Base-by-base conservation (phyloP, 2,113 vertebrate genomes). In the Coreoperca whiteheadi region DNA sequence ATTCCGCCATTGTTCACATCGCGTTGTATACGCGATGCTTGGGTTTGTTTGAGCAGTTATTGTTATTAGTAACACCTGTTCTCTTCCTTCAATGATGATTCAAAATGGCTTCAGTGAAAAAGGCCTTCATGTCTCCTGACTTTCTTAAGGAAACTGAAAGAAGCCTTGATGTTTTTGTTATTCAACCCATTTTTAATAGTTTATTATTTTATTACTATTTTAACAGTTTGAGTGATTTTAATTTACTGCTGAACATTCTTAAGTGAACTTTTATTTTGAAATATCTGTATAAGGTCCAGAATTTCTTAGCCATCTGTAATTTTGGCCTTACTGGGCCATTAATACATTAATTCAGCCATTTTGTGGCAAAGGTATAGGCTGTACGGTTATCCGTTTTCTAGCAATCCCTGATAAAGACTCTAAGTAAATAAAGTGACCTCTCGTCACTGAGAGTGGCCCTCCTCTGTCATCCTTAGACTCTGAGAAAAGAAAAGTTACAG, bases 361-460 rank as follows among this genome's bases (percentile, higher is more conserved):
- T 2, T 46, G 39, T 66, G 14, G 15, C 9, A 39, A 2, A 28
- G 2, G 1, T 43, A 8, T 16, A 41, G 37, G 20, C 64, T 46
- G 14, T 28, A 66, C 15, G 14, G 25, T 21, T 16, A 43, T 66
- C 14, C 12, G 41, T 67, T 71, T n/a, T 73, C 50, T 73, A 48
- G 63, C 59, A 57, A 57, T 5, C 12, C 20, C 37, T 30, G 21
- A 61, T 60, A 61, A 61, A 37, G 51, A 65, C 64, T 61, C 18
- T n/a, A 60, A 77, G 30, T 30, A 41, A 74, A 53, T 43, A 64
- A 23, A 63, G 23, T 64, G 71, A 46, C n/a, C 28, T 59, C 28
- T 30, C 5, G 18, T 48, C 37, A 82, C 23, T 53, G 65, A 65
- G 41, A 37, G 37, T 7, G 50, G 71, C 59, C 30, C 15, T 16